Evolutionary conservation across 2,888 invertebrate genomes (phyloP), one percentile per base, ranked within the genome.

Genomic region (Eilema griseolum): DNA sequence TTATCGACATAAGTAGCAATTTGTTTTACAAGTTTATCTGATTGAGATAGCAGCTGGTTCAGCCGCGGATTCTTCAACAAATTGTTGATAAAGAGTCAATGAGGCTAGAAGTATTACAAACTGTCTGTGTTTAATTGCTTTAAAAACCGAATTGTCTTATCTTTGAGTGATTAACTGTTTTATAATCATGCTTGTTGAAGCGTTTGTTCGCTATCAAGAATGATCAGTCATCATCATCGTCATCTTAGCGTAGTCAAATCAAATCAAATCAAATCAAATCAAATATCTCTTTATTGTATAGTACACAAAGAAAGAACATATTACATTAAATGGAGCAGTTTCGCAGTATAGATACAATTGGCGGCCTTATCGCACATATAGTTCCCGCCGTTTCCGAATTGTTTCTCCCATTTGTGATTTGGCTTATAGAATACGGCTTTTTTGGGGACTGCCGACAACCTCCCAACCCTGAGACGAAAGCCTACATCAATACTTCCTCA

Each of bases 101-200:
- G 62, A 62, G 62, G 62, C 24, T 62, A 41, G n/a, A n/a, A n/a
- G 62, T 62, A 41, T 37, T 16, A 62, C 41, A 26, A 62, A 24
- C n/a, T 23, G 37, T 20, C 62, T 62, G 24, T 26, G 16, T 24
- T 62, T 37, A 37, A 61, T 62, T 26, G 37, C 62, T 14, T 52
- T n/a, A 41, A 41, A 26, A 62, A 26, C 24, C 3, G 16, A 62
- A 16, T 37, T 61, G 14, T 1, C 3, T 62, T 62, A 37, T 62
- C 37, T 37, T 20, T 8, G 16, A 37, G 23, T 24, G 37, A 62
- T 46, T 46, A 46, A 20, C 20, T 46, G 16, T 41, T 41, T 41
- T 41, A 41, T 46, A 46, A 46, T 14, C 7, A 46, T 46, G 7
- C 1, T 20, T 46, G 20, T 5, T 20, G 41, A 20, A 46, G 46